Conservation (phyloP, 2,888 invertebrate species). For the Napeogenes sylphis region DNA sequence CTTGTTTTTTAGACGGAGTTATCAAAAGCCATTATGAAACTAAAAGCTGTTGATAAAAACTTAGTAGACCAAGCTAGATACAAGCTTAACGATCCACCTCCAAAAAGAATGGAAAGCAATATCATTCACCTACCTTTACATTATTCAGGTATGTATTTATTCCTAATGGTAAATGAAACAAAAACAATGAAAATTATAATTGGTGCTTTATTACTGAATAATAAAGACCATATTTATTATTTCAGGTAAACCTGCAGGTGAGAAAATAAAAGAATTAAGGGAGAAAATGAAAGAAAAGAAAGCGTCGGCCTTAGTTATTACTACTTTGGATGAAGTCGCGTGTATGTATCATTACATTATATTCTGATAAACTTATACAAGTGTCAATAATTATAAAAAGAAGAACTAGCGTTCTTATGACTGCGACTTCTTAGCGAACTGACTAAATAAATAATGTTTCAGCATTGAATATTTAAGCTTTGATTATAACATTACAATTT, state of each 20-base stretch:
- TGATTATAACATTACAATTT: too few species aligned
- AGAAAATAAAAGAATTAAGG: slow-evolving; percentile 83
- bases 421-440: too few species aligned
- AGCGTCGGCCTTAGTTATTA: slow-evolving; percentile 81
- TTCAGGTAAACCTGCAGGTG: slow-evolving; percentile 78
- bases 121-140: slow-evolving; percentile 77
- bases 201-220: too few species aligned
- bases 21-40: slow-evolving; percentile 78
- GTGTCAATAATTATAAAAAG: too few species aligned
- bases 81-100: slow-evolving; percentile 62
- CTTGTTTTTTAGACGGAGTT: slow-evolving; percentile 74
- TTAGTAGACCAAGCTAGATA: slow-evolving; percentile 86
- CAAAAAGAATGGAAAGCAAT: slow-evolving; percentile 69
- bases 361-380: too few species aligned
- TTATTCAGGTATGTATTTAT: slow-evolving; percentile 72
- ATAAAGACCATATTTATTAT: background rate
- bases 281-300: slow-evolving; percentile 81
- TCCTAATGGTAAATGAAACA: too few species aligned
- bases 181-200: too few species aligned
- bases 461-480: too few species aligned
- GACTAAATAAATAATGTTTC: too few species aligned
- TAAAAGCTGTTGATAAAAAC: slow-evolving; percentile 82
- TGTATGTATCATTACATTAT: slow-evolving; percentile 72
- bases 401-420: too few species aligned
- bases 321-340: slow-evolving; percentile 91